Conservation (phyloP, 2,888 invertebrate genomes). For the Lasioglossum figueresi region DNA sequence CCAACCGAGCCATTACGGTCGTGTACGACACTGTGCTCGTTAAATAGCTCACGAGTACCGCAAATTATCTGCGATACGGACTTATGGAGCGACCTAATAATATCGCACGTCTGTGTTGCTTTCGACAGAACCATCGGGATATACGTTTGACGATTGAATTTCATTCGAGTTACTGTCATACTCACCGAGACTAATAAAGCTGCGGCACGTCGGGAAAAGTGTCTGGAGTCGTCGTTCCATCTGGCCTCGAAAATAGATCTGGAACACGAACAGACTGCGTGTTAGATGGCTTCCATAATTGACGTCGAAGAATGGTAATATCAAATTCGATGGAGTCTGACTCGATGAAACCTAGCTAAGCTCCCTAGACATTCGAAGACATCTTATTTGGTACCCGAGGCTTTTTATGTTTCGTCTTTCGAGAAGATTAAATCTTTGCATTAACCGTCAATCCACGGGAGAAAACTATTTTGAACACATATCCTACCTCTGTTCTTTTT, state of each 20-base stretch:
- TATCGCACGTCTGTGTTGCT: neutral
- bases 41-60: neutral
- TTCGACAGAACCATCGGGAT: neutral
- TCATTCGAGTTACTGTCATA: slow-evolving; percentile 53
- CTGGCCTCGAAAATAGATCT: slow-evolving; percentile 86
- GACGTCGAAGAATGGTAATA: neutral
- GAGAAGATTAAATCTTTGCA: neutral
- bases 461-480: too few species aligned
- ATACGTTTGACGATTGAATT: slow-evolving; percentile 7
- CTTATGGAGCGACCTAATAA: neutral
- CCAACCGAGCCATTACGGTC: neutral
- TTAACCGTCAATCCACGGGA: too few species aligned
- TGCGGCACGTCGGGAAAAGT: slow-evolving; percentile 87
- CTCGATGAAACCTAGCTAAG: neutral
- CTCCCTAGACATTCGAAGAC: neutral
- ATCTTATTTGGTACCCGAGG: neutral
- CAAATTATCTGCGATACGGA: neutral
- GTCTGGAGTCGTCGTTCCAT: slow-evolving; percentile 87
- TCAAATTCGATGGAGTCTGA: neutral
- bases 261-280: slow-evolving; percentile 74
- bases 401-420: neutral
- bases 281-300: neutral
- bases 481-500: too few species aligned
- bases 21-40: neutral
- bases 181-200: slow-evolving; percentile 87